Percentiles rank a stretch among this genome's conserved stretches.
phyloP scores from a whole-genome alignment of 2,113 vertebrate genomes.

The Tragelaphus imberbis region DNA sequence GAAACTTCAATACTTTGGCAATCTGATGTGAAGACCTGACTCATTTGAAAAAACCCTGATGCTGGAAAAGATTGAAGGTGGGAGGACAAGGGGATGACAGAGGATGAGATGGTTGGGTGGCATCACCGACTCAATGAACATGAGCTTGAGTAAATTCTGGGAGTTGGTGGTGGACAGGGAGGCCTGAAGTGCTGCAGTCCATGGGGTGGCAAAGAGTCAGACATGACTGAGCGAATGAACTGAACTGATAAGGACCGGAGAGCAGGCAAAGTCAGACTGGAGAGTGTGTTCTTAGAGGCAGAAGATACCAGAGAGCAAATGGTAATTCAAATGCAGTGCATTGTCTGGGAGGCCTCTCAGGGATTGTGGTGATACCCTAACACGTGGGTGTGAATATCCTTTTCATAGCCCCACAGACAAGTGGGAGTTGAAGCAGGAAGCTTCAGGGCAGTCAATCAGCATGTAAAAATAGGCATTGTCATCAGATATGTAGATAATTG shows the following conservation, averaged over 20 bases:
- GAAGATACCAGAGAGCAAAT: background rate
- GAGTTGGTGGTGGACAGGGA: background rate
- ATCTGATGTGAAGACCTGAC: background rate
- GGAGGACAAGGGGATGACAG: background rate
- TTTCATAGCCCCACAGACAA: background rate
- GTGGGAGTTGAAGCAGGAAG: background rate
- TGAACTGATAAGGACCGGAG: background rate
- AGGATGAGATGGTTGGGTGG: background rate
- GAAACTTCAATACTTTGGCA: background rate
- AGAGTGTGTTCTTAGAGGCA: background rate
- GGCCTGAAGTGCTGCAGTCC: background rate
- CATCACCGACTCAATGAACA: background rate
- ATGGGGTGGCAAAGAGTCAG: accelerated
- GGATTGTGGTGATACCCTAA: background rate
- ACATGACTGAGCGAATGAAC: background rate
- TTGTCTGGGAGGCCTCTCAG: background rate
- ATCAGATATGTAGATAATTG: background rate
- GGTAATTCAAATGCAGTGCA: too few species aligned
- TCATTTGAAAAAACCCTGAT: background rate
- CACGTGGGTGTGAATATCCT: background rate
- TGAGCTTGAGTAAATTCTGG: background rate
- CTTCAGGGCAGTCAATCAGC: background rate
- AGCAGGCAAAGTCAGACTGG: accelerated
- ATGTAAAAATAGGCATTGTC: background rate
- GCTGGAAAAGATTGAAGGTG: background rate